Base-by-base conservation (phyloP, 2,797 vertebrate species). In the Mallotus villosus region DNA sequence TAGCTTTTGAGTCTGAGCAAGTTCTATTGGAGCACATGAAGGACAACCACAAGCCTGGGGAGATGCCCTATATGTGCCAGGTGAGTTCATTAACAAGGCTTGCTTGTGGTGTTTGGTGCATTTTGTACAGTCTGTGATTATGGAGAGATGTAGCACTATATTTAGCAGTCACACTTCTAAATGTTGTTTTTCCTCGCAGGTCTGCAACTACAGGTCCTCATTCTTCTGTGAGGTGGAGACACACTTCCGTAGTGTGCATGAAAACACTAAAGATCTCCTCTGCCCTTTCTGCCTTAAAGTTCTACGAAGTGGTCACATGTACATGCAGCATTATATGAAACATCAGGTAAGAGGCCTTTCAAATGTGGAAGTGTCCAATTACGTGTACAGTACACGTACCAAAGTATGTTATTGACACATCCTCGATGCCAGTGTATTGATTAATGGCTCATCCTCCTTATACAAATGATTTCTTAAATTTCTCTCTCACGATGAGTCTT, bases 41-140 rank as follows among this genome's bases (percentile, higher is more conserved):
- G 89, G 95, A 96, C 88, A 97, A 95, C 92, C 98, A 99, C 91
- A 99, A 98, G 89, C 97, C 98, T 0, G 97, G 97, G 84, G 97
- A 99, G 92, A 99, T 99, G 98, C 98, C 98, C 1, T 99, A 99
- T 59, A 92, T 96, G 84, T 99, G 97, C 90, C 96, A 98, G 96
- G 98, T 99, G 93, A n/a, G 79, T 21, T 24, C 6, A 24, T 22
- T 57, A 66, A 22, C 51, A 24, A 2, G 5, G 12, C 41, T 46
- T n/a, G 19, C 41, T 12, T 14, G 53, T 59, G 25, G 34, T 46
- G 34, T 0, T 37, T 27, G 24, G 6, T 73, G 46, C 53, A 61
- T 17, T 55, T 55, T 8, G 16, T 24, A 59, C 22, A 12, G 4
- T 24, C 8, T 60, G 22, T 14, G 2, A 24, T 24, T 7, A 27